phyloP scores from a whole-genome alignment of 2,888 invertebrate genomes.

The Tetanocera ferruginea region DNA sequence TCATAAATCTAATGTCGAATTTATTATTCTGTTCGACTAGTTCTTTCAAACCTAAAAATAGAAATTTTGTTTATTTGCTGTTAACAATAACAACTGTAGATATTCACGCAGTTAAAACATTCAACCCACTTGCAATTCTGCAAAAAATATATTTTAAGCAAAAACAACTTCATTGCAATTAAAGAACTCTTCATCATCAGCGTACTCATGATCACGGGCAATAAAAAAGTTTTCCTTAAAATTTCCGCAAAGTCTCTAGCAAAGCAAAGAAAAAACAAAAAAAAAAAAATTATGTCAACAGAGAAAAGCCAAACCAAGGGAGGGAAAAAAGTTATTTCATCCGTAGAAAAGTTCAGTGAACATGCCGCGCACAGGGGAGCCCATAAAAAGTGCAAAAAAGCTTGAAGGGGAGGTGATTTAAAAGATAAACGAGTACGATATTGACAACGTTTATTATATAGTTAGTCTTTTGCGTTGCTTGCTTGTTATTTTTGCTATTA shows the following conservation, averaged over 20 bases:
- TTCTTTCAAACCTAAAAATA: no score
- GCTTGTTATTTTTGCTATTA: background rate
- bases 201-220: slow-evolving; percentile 17
- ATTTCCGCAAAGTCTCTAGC: background rate
- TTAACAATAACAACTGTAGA: no score
- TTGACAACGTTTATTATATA: slow-evolving; percentile 61
- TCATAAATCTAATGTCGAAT: no score
- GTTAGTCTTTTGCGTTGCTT: slow-evolving; percentile 43
- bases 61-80: no score
- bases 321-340: background rate
- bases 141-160: background rate
- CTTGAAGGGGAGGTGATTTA: background rate
- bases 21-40: no score
- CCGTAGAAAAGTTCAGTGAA: slow-evolving; percentile 45
- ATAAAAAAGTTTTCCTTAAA: slow-evolving; percentile 13
- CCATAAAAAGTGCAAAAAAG: slow-evolving; percentile 34
- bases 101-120: no score
- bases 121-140: no score
- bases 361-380: slow-evolving; percentile 45
- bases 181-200: slow-evolving; percentile 17
- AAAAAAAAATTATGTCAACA: slow-evolving; percentile 57
- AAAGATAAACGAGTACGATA: slow-evolving; percentile 15
- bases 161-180: slow-evolving; percentile 9
- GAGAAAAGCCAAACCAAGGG: slow-evolving; percentile 46
- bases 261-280: background rate